These are phyloP conservation scores for Caranx ignobilis DNA, from an alignment of 2,113 vertebrate species.

Conservation along the genomic window DNA sequence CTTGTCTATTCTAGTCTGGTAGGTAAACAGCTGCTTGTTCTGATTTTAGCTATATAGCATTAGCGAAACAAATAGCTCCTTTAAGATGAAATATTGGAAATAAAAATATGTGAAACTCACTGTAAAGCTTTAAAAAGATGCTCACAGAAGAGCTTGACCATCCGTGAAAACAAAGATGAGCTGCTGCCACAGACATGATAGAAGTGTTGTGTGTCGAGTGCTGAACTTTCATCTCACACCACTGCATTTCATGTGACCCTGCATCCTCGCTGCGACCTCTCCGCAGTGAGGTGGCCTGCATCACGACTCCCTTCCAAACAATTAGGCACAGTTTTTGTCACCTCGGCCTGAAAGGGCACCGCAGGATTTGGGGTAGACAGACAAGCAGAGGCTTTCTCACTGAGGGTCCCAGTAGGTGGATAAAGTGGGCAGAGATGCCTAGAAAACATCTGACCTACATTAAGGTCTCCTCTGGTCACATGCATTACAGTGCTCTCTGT, in stretches of 20 bases:
- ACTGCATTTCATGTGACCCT: slow-evolving; percentile 3
- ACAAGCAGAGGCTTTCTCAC: slow-evolving; percentile 72
- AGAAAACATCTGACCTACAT: slow-evolving; percentile 68
- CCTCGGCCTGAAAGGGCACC: slow-evolving; percentile 58
- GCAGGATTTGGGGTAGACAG: slow-evolving; percentile 25
- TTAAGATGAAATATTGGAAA: too few relatives aligned
- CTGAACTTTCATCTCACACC: slow-evolving; percentile 1
- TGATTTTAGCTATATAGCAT: too few relatives aligned
- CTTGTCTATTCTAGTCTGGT: too few relatives aligned
- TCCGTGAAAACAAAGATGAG: neutral
- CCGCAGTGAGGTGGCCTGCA: slow-evolving; percentile 12
- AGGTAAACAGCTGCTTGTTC: too few relatives aligned
- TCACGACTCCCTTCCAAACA: slow-evolving; percentile 68
- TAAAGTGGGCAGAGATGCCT: slow-evolving; percentile 60
- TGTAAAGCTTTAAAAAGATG: neutral
- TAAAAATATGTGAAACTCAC: neutral
- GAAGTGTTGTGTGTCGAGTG: neutral
- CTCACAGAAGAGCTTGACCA: neutral
- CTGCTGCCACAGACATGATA: neutral
- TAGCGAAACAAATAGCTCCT: too few relatives aligned
- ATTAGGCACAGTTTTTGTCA: slow-evolving; percentile 66
- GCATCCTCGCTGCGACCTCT: slow-evolving; percentile 35
- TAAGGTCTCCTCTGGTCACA: slow-evolving; percentile 61
- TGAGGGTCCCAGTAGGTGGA: slow-evolving; percentile 57
- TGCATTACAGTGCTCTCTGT: slow-evolving; percentile 50